A percentile compares a stretch with the other conserved stretches of the same genome.
Evolutionary conservation across 2,888 invertebrate genomes (phyloP).

Genomic region (Noctua janthina): DNA sequence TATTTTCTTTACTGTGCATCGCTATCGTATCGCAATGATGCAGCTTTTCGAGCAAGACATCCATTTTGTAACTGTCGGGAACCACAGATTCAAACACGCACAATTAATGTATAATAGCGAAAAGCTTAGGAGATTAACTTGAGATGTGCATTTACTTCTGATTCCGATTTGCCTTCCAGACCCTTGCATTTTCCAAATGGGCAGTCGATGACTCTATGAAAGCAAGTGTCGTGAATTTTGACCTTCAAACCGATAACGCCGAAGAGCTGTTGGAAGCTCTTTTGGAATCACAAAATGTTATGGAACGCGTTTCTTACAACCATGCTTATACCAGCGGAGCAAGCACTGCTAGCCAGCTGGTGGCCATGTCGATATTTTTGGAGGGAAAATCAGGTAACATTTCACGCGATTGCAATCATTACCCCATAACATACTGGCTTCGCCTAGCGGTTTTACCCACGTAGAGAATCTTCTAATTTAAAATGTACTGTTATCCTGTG

Average conservation of each 20-base stretch:
- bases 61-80: not conserved
- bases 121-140: not conserved
- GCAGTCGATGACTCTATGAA: conserved; percentile 75
- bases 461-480: not conserved
- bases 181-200: conserved; percentile 74
- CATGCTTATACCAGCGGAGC: conserved; percentile 87
- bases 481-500: not conserved
- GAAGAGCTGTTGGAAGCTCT: conserved; percentile 79
- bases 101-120: not conserved
- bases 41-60: not conserved
- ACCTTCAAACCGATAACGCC: conserved; percentile 70
- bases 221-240: conserved; percentile 76
- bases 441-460: not conserved
- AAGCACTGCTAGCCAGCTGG: conserved; percentile 89
- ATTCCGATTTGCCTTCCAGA: conserved; percentile 69
- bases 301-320: conserved; percentile 72
- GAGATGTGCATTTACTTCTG: not conserved
- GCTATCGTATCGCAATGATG: not conserved
- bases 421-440: too few relatives aligned
- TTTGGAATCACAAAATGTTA: conserved; percentile 57
- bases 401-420: not conserved
- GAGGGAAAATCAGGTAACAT: conserved; percentile 86
- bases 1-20: not conserved
- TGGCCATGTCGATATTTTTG: conserved; percentile 89
- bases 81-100: not conserved